Base-by-base conservation (phyloP, 2,797 vertebrate species). In the Epinephelus malabaricus region DNA sequence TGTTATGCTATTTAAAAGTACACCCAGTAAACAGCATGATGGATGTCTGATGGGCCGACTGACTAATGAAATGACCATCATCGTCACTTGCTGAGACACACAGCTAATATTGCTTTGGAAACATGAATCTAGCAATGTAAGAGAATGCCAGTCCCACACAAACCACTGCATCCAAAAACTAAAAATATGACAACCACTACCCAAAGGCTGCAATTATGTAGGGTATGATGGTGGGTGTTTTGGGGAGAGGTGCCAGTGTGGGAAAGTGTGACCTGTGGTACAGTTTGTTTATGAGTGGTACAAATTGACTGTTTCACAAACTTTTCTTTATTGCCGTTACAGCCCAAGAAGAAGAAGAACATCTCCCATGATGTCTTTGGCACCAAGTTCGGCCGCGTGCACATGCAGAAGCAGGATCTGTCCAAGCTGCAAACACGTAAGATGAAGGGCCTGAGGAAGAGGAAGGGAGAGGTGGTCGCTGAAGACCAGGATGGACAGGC, bases 261-360 rank as follows among this genome's bases (percentile, higher is more conserved):
- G 40, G 4, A 8, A 5, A 23, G 50, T 46, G 45, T 11, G 45
- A 11, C 45, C 45, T 40, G 1, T 18, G 10, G 38, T 23, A 43
- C 11, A 46, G 27, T 30, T 30, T 30, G 27, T 30, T 30, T 30
- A 6, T 30, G 27, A 30, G 27, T 30, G 27, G 27, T 30, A 27
- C 25, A 27, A 27, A 27, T 27, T 27, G 25, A 27, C 25, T 27
- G 27, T 30, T 8, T 75, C 13, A 62, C n/a, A 23, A 54, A 19
- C 30, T 6, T 55, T 0, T 27, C 8, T 66, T 63, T 46, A 56
- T 56, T 10, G 1, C 25, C 63, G 18, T 90, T 87, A 17, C 92
- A 99, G 98, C 92, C 95, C 54, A 98, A 97, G 94, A 99, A 98
- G 93, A 99, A 97, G 94, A 99, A 99, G 95, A 99, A 99, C 83